Evolutionary conservation across 2,888 invertebrate genomes (phyloP), one percentile per base, ranked within the genome.

Genomic region (Parelbella ahira): DNA sequence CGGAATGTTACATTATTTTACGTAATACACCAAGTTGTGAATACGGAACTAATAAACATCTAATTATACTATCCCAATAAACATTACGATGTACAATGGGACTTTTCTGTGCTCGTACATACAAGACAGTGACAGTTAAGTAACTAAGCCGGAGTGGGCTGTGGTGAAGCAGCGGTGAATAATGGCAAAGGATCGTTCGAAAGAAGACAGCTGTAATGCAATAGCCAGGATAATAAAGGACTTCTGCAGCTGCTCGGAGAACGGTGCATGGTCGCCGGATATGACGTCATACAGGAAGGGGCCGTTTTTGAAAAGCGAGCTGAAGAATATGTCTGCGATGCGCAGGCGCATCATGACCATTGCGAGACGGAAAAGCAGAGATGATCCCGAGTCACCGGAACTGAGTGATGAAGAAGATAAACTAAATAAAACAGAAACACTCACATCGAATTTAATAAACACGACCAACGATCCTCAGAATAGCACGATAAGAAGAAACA

Each of bases 221-320:
- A 73, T 88, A 57, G 86, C 79, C 11, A 72, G 84, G 45, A 63
- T 87, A 12, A 71, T 88, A 11, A 88, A 87, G 50, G 88, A 88
- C 58, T 73, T 88, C 52, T 88, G 88, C 53, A 87, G 88, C 49
- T 88, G 88, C 41, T 79, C 88, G 0, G 86, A 88, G 50, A 82
- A 87, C 73, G 88, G 79, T 23, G 80, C 84, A 33, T 88, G 88
- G 88, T 88, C 88, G 0, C 88, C 88, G 1, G 83, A 87, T 7
- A 84, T 88, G 80, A 84, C 84, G 9, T 62, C 83, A 1, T 75
- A 81, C 2, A 57, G 78, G 12, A 76, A 77, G 44, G 80, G 81
- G 0, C 84, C 84, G 1, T 73, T 87, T 37, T 52, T 87, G 18
- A 86, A 82, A 53, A 83, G 84, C 54, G 87, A 87, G 52, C 61